Evolutionary conservation across 2,113 vertebrate genomes (phyloP).

Genomic region (Xyrauchen texanus): DNA sequence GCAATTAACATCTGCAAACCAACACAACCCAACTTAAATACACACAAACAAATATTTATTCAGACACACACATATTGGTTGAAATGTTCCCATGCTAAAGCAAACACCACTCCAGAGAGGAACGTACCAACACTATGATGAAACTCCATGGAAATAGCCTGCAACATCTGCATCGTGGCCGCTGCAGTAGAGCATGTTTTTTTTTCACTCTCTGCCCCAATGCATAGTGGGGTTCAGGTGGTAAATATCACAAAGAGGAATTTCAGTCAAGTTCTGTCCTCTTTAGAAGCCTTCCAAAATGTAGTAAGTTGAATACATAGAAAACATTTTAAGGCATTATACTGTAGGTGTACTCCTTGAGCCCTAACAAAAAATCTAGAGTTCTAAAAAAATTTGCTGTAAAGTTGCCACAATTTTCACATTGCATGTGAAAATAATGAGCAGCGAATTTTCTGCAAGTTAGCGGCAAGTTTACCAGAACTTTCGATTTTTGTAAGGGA

Average conservation of each 20-base stretch:
- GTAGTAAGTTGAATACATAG: background rate
- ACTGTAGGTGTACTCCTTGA: too few species aligned
- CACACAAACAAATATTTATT: constrained; percentile 18
- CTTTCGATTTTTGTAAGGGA: too few species aligned
- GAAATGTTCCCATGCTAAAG: constrained; percentile 38
- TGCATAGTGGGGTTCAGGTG: constrained; percentile 34
- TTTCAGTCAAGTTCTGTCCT: constrained; percentile 14
- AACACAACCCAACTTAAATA: background rate
- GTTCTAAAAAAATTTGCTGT: too few species aligned
- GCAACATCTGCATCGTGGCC: constrained; percentile 59
- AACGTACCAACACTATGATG: constrained; percentile 62
- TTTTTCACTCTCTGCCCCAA: constrained; percentile 32
- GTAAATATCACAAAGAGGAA: constrained; percentile 6
- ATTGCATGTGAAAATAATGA: too few species aligned
- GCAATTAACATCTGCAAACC: constrained; percentile 8
- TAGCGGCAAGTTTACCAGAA: too few species aligned
- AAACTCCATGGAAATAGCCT: constrained; percentile 63
- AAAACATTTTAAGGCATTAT: background rate
- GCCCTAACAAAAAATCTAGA: too few species aligned
- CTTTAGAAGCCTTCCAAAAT: constrained; percentile 24
- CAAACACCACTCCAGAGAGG: constrained; percentile 44
- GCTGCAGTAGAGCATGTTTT: constrained; percentile 39
- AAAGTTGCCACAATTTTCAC: too few species aligned
- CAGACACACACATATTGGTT: constrained; percentile 14
- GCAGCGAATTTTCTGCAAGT: too few species aligned